Evolutionary conservation across 2,797 vertebrate genomes (phyloP).

Genomic region (Oceanodroma leucorhoa): DNA sequence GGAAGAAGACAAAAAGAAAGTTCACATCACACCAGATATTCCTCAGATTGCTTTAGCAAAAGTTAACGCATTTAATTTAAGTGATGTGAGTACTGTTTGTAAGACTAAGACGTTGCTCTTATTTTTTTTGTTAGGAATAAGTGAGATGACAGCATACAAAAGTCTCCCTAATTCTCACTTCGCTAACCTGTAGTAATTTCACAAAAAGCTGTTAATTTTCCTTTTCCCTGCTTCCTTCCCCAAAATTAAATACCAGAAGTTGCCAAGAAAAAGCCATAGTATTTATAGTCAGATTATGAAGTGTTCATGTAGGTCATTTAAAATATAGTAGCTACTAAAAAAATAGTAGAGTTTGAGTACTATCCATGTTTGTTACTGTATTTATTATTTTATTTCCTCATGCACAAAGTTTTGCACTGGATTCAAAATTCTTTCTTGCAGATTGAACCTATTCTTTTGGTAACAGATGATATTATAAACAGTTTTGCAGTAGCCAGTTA

Average conservation of each 20-base stretch:
- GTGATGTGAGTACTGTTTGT: slow-evolving; percentile 81
- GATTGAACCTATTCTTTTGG: neutral
- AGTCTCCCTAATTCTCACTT: neutral
- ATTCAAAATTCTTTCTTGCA: neutral
- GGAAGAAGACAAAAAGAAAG: slow-evolving; percentile 91
- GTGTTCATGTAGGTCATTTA: neutral
- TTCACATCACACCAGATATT: slow-evolving; percentile 87
- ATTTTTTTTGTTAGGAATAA: neutral
- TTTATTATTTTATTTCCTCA: neutral
- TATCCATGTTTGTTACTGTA: neutral
- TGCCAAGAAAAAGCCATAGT: neutral
- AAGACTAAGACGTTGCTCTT: rapidly evolving
- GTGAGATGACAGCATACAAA: neutral
- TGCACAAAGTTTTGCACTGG: neutral
- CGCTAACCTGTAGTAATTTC: neutral
- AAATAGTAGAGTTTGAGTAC: neutral
- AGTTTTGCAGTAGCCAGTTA: neutral
- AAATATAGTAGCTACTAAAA: neutral
- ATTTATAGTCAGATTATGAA: neutral
- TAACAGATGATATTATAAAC: neutral
- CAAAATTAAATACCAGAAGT: neutral
- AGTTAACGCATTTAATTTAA: slow-evolving; percentile 90
- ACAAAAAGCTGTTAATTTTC: neutral
- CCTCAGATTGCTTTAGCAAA: slow-evolving; percentile 91
- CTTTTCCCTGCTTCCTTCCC: neutral